phyloP scores from a whole-genome alignment of 2,113 vertebrate species.

The Cryptomyrus ogoouensis region DNA sequence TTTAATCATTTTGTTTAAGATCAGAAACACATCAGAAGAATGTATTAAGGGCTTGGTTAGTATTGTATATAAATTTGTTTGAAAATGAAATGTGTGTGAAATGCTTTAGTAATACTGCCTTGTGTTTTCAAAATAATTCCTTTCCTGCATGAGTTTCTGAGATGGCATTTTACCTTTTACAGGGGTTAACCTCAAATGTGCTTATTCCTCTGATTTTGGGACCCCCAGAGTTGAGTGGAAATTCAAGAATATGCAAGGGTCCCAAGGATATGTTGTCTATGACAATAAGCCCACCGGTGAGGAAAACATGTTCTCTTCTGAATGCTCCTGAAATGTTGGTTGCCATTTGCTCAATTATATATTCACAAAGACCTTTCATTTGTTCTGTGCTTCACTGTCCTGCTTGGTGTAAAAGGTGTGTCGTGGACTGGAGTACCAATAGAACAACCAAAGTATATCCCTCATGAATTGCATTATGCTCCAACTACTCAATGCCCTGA shows the following conservation, averaged over 20 bases:
- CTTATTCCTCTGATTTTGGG: conserved; percentile 52
- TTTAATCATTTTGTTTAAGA: background rate
- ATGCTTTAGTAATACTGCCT: background rate
- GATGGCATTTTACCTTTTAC: conserved; percentile 1
- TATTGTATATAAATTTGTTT: background rate
- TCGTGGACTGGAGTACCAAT: background rate
- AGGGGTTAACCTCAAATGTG: conserved; percentile 55
- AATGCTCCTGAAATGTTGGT: background rate
- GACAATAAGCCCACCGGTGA: conserved; percentile 48
- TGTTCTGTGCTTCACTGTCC: background rate
- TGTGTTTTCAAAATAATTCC: background rate
- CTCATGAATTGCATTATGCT: background rate
- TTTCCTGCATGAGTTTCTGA: background rate
- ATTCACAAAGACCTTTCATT: background rate
- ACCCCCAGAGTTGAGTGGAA: conserved; percentile 60
- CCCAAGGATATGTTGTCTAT: conserved; percentile 48
- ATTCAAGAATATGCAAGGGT: conserved; percentile 43
- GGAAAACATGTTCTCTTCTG: background rate
- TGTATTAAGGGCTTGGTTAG: background rate
- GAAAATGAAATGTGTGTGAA: background rate
- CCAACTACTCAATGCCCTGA: background rate
- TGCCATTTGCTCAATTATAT: background rate
- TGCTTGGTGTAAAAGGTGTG: background rate
- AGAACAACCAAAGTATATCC: background rate
- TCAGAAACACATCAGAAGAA: background rate